Conservation (phyloP, 1,140 invertebrate genomes). For the Listronotus oregonensis region DNA sequence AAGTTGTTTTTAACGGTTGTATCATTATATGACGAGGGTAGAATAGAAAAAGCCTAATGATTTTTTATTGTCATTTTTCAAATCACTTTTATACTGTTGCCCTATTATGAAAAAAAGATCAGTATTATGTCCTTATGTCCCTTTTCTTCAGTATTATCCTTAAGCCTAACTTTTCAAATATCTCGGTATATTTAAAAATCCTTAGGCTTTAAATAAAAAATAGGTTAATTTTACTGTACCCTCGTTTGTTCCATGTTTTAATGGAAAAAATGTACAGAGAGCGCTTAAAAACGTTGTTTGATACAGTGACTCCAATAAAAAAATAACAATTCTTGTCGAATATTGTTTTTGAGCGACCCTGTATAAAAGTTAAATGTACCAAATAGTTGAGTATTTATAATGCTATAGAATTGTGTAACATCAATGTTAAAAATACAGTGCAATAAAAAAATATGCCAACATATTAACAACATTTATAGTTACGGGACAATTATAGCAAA, state of each 20-base stretch:
- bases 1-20: too few relatives aligned
- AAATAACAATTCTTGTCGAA: background rate
- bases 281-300: background rate
- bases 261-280: conserved; percentile 6
- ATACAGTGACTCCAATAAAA: conserved; percentile 7
- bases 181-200: conserved; percentile 2
- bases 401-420: conserved; percentile 6
- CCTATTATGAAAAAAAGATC: too few relatives aligned
- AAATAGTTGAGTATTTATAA: conserved; percentile 15
- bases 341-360: conserved; percentile 2
- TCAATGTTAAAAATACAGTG: background rate
- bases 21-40: too few relatives aligned
- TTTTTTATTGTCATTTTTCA: too few relatives aligned
- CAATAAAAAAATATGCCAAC: background rate
- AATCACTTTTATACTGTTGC: too few relatives aligned
- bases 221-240: background rate
- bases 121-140: too few relatives aligned
- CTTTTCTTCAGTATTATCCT: too few relatives aligned
- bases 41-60: too few relatives aligned
- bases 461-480: too few relatives aligned
- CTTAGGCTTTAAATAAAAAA: background rate
- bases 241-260: conserved; percentile 31
- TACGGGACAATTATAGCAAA: too few relatives aligned
- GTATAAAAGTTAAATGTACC: conserved; percentile 5
- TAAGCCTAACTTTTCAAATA: background rate